Evolutionary conservation across 2,888 invertebrate genomes (phyloP).

Genomic region (Pyrgus malvae): DNA sequence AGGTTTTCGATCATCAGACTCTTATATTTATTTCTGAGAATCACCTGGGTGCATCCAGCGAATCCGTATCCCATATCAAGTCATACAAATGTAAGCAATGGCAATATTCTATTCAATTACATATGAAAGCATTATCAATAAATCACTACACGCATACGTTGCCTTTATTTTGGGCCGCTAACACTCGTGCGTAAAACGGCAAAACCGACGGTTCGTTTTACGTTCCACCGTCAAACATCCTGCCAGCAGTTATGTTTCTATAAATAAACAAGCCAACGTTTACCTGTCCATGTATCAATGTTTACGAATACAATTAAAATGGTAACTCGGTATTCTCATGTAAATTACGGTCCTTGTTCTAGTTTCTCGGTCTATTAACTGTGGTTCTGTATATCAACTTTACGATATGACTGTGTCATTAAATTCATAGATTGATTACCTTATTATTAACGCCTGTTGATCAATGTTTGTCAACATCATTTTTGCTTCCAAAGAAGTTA

Average conservation of each 20-base stretch:
- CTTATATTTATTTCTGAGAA: too few species aligned
- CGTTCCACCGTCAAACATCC: conserved; percentile 50
- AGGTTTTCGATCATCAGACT: too few species aligned
- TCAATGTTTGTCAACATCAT: too few species aligned
- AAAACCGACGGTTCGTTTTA: conserved; percentile 33
- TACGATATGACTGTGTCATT: conserved; percentile 3
- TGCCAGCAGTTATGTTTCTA: conserved; percentile 39
- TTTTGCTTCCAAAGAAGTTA: too few species aligned
- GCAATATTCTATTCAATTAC: too few species aligned
- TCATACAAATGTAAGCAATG: too few species aligned
- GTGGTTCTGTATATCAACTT: conserved; percentile 17
- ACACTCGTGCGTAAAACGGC: conserved; percentile 14
- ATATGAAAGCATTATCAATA: conserved; percentile 1
- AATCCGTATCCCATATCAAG: too few species aligned
- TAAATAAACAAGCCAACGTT: conserved; percentile 31
- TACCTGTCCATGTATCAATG: conserved; percentile 30
- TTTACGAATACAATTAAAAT: conserved; percentile 33
- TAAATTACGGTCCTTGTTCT: conserved; percentile 49
- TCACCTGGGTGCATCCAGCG: too few species aligned
- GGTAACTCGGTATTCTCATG: conserved; percentile 45
- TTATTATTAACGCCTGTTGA: background rate
- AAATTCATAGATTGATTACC: background rate
- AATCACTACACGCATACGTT: background rate
- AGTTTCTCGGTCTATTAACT: conserved; percentile 41
- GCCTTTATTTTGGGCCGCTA: conserved; percentile 7